Percentiles rank a stretch among this genome's conserved stretches.
Conservation (phyloP, 2,888 invertebrate species). For the Lasioglossum leucozonium region DNA sequence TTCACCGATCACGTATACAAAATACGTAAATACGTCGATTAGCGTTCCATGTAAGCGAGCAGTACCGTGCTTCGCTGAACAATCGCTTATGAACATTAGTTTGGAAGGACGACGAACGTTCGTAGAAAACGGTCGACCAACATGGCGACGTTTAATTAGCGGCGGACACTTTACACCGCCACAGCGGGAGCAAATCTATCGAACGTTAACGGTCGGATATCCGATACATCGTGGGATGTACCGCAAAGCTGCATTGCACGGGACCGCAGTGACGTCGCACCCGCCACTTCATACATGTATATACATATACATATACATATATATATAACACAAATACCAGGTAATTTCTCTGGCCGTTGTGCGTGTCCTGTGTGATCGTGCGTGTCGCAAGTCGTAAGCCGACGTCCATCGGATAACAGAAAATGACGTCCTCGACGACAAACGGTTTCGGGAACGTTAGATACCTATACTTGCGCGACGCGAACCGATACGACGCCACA, state of each 20-base stretch:
- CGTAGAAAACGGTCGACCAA: slow-evolving; percentile 24
- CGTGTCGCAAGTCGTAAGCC: slow-evolving; percentile 22
- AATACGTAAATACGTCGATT: no score
- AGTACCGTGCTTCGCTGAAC: neutral
- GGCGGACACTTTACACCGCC: slow-evolving; percentile 59
- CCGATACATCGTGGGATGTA: slow-evolving; percentile 65
- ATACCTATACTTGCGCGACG: no score
- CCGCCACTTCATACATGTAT: slow-evolving; percentile 23
- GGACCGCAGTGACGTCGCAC: slow-evolving; percentile 62
- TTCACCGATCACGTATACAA: no score
- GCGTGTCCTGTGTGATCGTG: neutral
- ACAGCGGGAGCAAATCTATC: slow-evolving; percentile 64
- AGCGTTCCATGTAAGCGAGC: neutral
- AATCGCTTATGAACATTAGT: neutral
- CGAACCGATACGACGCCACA: no score
- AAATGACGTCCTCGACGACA: neutral
- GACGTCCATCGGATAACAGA: neutral
- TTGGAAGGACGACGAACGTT: neutral
- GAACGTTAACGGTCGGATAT: slow-evolving; percentile 71
- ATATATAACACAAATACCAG: slow-evolving; percentile 28
- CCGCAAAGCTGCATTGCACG: slow-evolving; percentile 60
- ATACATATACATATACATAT: neutral
- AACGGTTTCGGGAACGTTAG: neutral
- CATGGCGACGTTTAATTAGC: slow-evolving; percentile 67
- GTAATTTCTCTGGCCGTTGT: slow-evolving; percentile 41